Base-by-base conservation (phyloP, 2,888 invertebrate genomes). In the Drosophila cognata region DNA sequence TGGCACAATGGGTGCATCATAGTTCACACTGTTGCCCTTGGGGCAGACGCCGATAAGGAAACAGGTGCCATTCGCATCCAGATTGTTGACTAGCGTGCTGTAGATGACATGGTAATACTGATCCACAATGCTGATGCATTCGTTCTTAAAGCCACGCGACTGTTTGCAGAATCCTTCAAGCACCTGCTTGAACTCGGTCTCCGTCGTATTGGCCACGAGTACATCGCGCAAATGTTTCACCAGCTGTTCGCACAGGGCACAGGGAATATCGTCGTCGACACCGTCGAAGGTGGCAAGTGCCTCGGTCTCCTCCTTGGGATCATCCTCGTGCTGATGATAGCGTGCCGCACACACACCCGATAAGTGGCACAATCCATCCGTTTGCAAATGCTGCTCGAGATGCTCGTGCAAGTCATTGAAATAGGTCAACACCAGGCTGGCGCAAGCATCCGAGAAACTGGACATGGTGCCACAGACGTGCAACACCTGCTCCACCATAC, bases 221-320 rank as follows among this genome's bases (percentile, higher is more conserved):
- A 97, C 94, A 91, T 98, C 97, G 73, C 96, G 95, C 79, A 98
- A 94, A 92, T 98, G 97, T 29, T 94, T 94, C 0, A 98, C 96
- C 58, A 98, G 93, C 92, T 97, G 97, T 86, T 97, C 95, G 92
- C 98, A 98, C 65, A 98, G 94, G 86, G 97, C 96, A 92, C 98
- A 98, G 0, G 97, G 96, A 60, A 97, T 94, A 89, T 96, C 95
- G 82, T 95, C 95, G 50, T 86, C 68, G 3, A 79, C 61, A 50
- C 77, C 74, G 82, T 91, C 92, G n/a, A 95, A 90, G 51, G 94
- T 93, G 21, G 95, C 94, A 55, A 95, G 94, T 2, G 94, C 93
- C 1, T 94, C 94, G 21, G 46, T 21, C 4, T 75, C 59, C 4
- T 78, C 84, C 57, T 77, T 74, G 4, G 82, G 69, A 93, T 94